Evolutionary conservation across 1,140 invertebrate species (phyloP).

Genomic region (Lepidotrigona ventralis): DNA sequence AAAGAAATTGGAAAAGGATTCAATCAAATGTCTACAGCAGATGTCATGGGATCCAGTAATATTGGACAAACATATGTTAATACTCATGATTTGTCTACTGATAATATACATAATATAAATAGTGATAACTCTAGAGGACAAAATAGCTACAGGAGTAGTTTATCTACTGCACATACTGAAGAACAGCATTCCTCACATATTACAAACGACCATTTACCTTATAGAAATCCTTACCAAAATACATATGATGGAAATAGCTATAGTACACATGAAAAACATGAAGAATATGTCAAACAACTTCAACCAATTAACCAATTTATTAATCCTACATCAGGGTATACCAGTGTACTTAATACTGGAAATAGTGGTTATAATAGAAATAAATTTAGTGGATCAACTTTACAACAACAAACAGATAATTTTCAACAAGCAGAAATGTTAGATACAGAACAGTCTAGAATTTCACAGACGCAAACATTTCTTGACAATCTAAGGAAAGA

Average conservation of each 20-base stretch:
- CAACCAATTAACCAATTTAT: constrained; percentile 28
- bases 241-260: constrained; percentile 28
- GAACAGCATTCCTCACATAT: constrained; percentile 29
- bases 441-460: constrained; percentile 18
- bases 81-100: neutral
- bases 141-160: neutral
- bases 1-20: constrained; percentile 47
- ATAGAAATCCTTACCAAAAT: constrained; percentile 26
- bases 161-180: constrained; percentile 13
- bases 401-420: constrained; percentile 8
- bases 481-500: constrained; percentile 11
- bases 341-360: constrained; percentile 12
- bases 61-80: constrained; percentile 6
- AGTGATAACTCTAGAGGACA: constrained; percentile 39
- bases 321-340: constrained; percentile 14
- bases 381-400: neutral
- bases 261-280: constrained; percentile 30
- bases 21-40: constrained; percentile 25
- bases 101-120: constrained; percentile 38
- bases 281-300: constrained; percentile 4
- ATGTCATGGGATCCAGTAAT: constrained; percentile 10
- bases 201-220: neutral
- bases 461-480: constrained; percentile 16
- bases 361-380: constrained; percentile 21
- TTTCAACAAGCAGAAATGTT: neutral